Percentiles rank a stretch among this genome's conserved stretches.
Conservation (phyloP, 2,113 vertebrate species). For the Ascaphus truei region DNA sequence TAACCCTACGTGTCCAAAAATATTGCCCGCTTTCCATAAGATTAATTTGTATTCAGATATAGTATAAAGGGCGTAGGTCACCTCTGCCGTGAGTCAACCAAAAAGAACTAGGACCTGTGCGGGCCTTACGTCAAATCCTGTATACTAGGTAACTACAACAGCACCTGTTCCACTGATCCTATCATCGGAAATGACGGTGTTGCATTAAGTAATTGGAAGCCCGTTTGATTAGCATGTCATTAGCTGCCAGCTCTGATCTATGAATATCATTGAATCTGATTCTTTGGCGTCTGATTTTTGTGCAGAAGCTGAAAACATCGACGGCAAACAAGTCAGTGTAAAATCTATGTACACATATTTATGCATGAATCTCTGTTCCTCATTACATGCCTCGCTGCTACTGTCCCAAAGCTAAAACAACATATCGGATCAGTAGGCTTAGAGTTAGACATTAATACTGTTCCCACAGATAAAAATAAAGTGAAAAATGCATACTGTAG, state of each 20-base stretch:
- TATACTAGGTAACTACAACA: background rate
- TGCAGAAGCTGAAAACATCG: background rate
- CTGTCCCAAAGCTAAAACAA: background rate
- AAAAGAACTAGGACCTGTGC: no score
- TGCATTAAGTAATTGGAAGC: conserved; percentile 3
- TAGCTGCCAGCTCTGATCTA: background rate
- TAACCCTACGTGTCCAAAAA: no score
- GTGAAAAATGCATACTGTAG: no score
- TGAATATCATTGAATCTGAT: background rate
- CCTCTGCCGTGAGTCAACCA: no score
- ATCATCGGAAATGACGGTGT: background rate
- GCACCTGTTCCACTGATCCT: conserved; percentile 2
- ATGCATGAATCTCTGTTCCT: background rate
- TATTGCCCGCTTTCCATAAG: no score
- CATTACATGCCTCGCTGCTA: background rate
- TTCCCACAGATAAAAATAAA: no score
- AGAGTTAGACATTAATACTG: no score
- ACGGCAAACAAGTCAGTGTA: background rate
- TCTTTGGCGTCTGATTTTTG: background rate
- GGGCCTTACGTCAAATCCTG: no score
- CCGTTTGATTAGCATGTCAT: background rate
- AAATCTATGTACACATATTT: conserved; percentile 1
- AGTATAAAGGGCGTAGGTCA: no score
- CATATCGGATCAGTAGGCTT: conserved; percentile 17
- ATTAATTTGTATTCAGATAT: no score